These are phyloP conservation scores for Dipus sagitta DNA, from an alignment of 2,797 vertebrate genomes.

Conservation along the genomic window DNA sequence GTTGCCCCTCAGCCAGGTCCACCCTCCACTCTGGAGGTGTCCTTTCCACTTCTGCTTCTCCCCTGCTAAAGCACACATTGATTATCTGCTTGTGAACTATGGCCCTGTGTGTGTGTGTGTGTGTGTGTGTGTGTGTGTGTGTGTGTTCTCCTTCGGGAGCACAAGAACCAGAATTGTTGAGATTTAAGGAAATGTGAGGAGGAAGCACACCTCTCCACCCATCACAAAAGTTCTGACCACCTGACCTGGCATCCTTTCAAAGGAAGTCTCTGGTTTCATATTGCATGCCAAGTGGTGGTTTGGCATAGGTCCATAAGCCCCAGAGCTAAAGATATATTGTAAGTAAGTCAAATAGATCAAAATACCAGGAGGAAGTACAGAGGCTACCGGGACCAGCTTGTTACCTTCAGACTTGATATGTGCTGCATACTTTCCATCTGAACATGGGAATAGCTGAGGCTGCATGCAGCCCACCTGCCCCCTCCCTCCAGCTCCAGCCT, in stretches of 20 bases:
- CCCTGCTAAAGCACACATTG: no score
- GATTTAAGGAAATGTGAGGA: no score
- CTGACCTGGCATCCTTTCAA: slow-evolving; percentile 19
- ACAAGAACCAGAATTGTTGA: no score
- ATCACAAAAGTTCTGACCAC: background rate
- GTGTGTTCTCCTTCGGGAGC: no score
- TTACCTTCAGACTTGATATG: background rate
- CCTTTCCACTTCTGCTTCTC: no score
- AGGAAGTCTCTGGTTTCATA: slow-evolving; percentile 27
- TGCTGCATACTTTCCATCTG: background rate
- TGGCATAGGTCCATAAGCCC: slow-evolving; percentile 11
- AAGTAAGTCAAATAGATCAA: slow-evolving; percentile 14
- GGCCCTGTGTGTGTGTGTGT: no score
- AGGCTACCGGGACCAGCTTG: background rate
- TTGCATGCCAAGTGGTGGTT: background rate
- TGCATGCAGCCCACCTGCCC: no score
- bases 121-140: no score
- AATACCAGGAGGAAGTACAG: background rate
- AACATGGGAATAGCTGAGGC: background rate
- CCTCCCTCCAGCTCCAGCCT: background rate
- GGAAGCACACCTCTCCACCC: no score
- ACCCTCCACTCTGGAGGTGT: no score
- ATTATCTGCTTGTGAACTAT: no score
- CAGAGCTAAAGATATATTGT: background rate
- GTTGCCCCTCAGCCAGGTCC: no score